These are phyloP conservation scores for Anser cygnoides DNA, from an alignment of 2,113 vertebrate species.

Conservation along the genomic window DNA sequence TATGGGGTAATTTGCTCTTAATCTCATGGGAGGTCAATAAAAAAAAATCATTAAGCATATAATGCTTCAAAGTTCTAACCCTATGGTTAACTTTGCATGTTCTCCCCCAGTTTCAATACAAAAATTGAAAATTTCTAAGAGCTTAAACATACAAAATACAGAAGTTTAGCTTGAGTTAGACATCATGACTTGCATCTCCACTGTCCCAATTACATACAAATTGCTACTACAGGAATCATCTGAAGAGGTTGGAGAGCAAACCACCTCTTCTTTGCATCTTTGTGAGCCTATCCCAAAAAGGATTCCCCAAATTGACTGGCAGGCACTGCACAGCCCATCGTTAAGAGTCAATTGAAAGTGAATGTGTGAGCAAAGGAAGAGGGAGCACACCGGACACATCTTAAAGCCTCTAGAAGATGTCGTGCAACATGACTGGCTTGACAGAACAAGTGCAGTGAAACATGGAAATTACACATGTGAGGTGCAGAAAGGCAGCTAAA, in stretches of 20 bases:
- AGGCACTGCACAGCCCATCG: background rate
- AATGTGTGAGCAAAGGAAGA: background rate
- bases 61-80: background rate
- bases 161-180: background rate
- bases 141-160: background rate
- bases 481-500: background rate
- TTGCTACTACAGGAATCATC: background rate
- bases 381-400: background rate
- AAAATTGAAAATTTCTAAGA: background rate
- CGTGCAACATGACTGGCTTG: background rate
- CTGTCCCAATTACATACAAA: background rate
- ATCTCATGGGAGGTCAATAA: background rate
- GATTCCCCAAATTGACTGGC: background rate
- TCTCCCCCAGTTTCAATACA: background rate
- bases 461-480: background rate
- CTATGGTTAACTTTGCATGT: background rate
- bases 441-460: background rate
- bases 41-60: rapidly evolving
- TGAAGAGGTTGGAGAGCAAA: background rate
- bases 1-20: background rate
- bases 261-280: background rate
- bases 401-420: background rate
- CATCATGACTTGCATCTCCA: background rate
- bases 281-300: background rate
- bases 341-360: background rate